These are phyloP conservation scores for Petromus typicus DNA, from an alignment of 2,113 vertebrate genomes.

Conservation along the genomic window DNA sequence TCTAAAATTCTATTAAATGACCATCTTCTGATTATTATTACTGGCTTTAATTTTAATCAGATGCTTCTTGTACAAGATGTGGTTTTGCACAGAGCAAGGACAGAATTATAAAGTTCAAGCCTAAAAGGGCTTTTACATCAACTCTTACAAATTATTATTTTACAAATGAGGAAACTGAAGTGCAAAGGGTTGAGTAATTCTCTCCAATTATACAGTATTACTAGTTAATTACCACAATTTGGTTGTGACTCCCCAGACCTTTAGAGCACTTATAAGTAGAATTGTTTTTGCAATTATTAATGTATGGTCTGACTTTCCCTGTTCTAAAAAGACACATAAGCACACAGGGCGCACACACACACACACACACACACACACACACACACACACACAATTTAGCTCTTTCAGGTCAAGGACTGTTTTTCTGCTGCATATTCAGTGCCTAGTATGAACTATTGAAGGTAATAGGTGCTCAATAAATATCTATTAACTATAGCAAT, in stretches of 20 bases:
- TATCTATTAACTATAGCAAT: constrained; percentile 12
- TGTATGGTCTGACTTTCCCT: neutral
- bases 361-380: neutral
- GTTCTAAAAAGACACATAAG: neutral
- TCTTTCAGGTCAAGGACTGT: neutral
- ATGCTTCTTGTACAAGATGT: neutral
- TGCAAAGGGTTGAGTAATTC: neutral
- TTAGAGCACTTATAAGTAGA: neutral
- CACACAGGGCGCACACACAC: neutral
- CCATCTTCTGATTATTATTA: neutral
- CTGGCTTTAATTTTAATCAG: constrained; percentile 1
- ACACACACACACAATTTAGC: neutral
- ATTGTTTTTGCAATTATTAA: constrained; percentile 19
- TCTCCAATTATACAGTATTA: neutral
- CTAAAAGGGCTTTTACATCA: neutral
- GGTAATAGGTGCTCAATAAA: neutral
- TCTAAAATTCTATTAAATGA: neutral
- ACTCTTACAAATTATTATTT: constrained; percentile 41
- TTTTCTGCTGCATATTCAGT: neutral
- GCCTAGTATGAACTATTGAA: neutral
- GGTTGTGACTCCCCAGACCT: neutral
- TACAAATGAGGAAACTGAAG: constrained; percentile 10
- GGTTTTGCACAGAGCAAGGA: neutral
- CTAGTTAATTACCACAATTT: constrained; percentile 29
- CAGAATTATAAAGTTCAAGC: neutral